phyloP scores from a whole-genome alignment of 2,888 invertebrate species.

The Holacanthella duospinosa region DNA sequence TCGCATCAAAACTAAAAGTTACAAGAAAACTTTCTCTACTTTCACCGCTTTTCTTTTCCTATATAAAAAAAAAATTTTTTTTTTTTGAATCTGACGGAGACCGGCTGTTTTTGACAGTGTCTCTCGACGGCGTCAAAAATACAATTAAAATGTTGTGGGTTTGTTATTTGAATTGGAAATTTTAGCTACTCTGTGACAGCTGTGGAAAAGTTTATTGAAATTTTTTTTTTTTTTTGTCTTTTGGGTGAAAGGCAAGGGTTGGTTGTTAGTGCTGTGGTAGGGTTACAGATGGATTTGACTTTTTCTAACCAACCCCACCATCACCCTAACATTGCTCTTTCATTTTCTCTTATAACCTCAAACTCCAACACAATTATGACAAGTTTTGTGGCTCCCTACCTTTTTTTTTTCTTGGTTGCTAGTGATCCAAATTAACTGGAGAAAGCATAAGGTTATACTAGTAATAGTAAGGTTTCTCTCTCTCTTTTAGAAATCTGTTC shows the following conservation, averaged over 20 bases:
- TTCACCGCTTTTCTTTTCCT: background rate
- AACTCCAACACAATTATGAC: background rate
- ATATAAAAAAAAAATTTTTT: too few species aligned
- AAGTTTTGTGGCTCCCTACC: background rate
- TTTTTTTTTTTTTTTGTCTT: background rate
- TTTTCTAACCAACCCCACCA: background rate
- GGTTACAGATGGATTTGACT: constrained; percentile 2
- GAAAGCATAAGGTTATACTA: background rate
- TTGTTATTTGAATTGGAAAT: constrained; percentile 5
- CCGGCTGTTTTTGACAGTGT: background rate
- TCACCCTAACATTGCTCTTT: background rate
- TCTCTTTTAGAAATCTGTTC: background rate
- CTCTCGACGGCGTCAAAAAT: background rate
- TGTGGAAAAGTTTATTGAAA: background rate
- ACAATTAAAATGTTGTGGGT: constrained; percentile 3
- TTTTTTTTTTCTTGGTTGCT: too few species aligned
- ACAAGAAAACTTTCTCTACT: background rate
- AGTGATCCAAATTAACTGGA: background rate
- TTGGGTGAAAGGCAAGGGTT: background rate
- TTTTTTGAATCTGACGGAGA: background rate
- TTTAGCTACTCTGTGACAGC: background rate
- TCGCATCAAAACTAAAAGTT: background rate
- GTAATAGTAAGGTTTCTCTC: background rate
- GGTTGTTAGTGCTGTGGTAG: background rate
- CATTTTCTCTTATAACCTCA: background rate